Percentiles rank a stretch among this genome's conserved stretches.
Evolutionary conservation across 2,888 invertebrate genomes (phyloP).

Genomic region (Eristalinus aeneus): DNA sequence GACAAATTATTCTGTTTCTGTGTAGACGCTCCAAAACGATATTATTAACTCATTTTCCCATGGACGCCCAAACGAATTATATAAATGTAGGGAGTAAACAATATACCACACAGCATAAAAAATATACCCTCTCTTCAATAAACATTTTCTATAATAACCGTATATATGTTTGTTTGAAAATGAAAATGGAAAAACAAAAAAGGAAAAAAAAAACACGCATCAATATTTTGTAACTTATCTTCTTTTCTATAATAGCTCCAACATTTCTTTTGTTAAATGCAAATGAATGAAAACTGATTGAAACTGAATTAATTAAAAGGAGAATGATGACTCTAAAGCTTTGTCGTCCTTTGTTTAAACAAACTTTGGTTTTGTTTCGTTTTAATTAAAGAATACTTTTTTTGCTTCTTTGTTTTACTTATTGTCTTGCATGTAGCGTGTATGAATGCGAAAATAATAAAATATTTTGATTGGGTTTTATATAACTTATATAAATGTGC

Average conservation of each 20-base stretch:
- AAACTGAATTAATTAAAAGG: not conserved
- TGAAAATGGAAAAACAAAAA: too few relatives aligned
- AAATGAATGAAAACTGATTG: not conserved
- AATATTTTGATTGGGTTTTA: constrained; percentile 54
- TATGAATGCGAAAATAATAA: constrained; percentile 49
- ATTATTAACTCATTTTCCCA: constrained; percentile 53
- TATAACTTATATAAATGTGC: constrained; percentile 46
- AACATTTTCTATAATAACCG: constrained; percentile 37
- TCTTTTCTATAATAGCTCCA: not conserved
- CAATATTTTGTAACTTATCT: constrained; percentile 17
- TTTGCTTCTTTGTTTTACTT: constrained; percentile 13
- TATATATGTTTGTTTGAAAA: constrained; percentile 27
- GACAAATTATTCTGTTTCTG: constrained; percentile 79
- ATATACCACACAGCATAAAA: constrained; percentile 11
- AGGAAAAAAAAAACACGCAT: not conserved
- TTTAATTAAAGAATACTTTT: constrained; percentile 1
- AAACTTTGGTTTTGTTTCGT: constrained; percentile 11
- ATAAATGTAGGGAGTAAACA: constrained; percentile 29
- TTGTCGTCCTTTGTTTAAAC: constrained; percentile 12
- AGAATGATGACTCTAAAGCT: not conserved
- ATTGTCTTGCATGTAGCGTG: constrained; percentile 49
- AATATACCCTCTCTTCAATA: constrained; percentile 13
- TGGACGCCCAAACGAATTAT: constrained; percentile 64
- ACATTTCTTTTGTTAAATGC: not conserved
- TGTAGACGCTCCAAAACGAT: constrained; percentile 73